Evolutionary conservation across 2,888 invertebrate species (phyloP), one percentile per base, ranked within the genome.

Genomic region (Cremastinae sp.): DNA sequence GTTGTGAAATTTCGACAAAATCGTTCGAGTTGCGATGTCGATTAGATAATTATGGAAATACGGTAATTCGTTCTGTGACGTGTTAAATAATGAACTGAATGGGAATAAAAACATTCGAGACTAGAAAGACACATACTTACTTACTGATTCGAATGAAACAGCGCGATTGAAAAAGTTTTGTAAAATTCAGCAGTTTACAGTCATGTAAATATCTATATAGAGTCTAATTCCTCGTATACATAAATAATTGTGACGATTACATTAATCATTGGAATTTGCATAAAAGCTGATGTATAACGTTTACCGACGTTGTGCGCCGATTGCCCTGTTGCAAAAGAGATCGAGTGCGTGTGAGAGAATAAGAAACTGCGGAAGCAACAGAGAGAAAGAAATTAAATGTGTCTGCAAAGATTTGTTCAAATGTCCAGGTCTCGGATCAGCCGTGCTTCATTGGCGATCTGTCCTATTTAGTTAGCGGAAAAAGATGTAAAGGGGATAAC

Each of bases 381-480:
- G 53, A 37, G 39, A 49, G 16, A 41, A 28, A 61, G 10, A 45
- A 10, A 16, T 16, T 37, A 49, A 9, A 39, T 56, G 49, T 72
- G 16, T 51, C 56, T 59, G 56, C 68, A 41, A 8, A 43, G 55
- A 49, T 75, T 75, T 55, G 65, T 64, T 73, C 51, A 39, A 41
- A 47, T 51, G 72, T 73, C 69, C 64, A 69, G 41, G 47, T 69
- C 59, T 73, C 68, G 76, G 76, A 76, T 58, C 69, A 73, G 69
- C 69, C 12, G 73, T 73, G 69, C 53, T 65, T 41, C 45, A 76
- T 69, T 64, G 73, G 69, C 76, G 59, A 73, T 76, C 64, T 69
- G 76, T 76, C 73, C 64, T 69, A 73, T 76, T 73, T 65, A 76
- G 76, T 76, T 76, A 76, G 73, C 64, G 73, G 51, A 73, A 76